Evolutionary conservation across 1,140 invertebrate genomes (phyloP), one percentile per base, ranked within the genome.

Genomic region (Diabrotica undecimpunctata): DNA sequence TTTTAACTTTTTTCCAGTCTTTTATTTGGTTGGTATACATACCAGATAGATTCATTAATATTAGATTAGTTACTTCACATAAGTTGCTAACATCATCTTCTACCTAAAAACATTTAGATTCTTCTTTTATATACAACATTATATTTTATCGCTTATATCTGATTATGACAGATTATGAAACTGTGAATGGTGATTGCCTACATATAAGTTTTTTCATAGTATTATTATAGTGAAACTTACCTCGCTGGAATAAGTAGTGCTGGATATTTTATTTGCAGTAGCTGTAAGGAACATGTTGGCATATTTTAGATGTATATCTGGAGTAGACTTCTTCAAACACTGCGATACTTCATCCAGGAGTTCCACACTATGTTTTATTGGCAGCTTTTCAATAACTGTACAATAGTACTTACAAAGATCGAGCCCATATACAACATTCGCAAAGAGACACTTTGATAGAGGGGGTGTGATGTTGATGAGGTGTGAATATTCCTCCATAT

Each of bases 381-480:
- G 70, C 8, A 78, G 66, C 39, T 62, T 57, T 46, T 66, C 54
- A 38, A 74, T 66, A 36, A 72, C 63, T 53, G 62, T 68, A 54
- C 67, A 66, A 62, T 68, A 77, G 58, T 69, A 56, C 51, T 61
- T 41, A 50, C 66, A 61, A 36, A 76, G 50, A 62, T 77, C 65
- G 35, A 74, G 46, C 8, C 67, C 68, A 52, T 72, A 66, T 9
- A 73, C 62, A 13, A 75, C 64, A 61, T 71, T 74, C 5, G 69
- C 66, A 38, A 78, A 65, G 2, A 78, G 41, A 64, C 71, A 78
- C 65, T 71, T 75, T 1, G 75, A 77, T 25, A 75, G 41, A 50
- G 67, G 65, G 13, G 75, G 74, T 50, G 72, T 72, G 53, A 74
- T 70, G 61, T 73, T 72, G 10, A 74, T 69, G 38, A 78, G 65